Evolutionary conservation across 2,797 vertebrate species (phyloP), one percentile per base, ranked within the genome.

Genomic region (Acanthopagrus latus): DNA sequence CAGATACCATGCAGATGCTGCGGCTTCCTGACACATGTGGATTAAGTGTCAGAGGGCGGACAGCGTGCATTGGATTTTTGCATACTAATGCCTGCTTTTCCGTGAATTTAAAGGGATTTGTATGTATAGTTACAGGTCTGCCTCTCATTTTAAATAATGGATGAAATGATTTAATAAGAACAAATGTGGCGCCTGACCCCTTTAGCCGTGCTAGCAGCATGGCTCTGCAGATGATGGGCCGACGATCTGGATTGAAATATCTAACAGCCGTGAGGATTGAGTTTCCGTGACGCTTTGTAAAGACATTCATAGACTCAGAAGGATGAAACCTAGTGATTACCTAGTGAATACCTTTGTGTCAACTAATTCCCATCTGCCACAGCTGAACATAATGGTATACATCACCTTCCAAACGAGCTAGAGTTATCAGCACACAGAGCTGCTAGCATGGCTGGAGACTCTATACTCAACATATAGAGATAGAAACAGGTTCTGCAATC

Each of bases 11-110:
- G 84, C 64, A 38, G 14, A 13, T 13, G 23, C 46, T 18, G 43
- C 43, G 2, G 44, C 80, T 70, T 72, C 38, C 81, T 51, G 68
- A 81, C 71, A 65, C 18, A 55, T 66, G 65, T 51, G 85, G 85
- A 89, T 88, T 85, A 89, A 55, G 29, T 59, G 51, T 80, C 48
- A 52, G 52, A 73, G 56, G 52, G 50, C 25, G 43, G 62, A 64
- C 23, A 1, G 25, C 20, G 62, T 67, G 33, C 20, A 50, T 17
- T 23, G 62, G 59, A n/a, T 57, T 60, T 81, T 71, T 48, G 12
- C 23, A 23, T 67, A 47, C 68, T 46, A 43, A 11, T 56, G 23
- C 44, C 12, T n/a, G 74, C 29, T 60, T 81, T 68, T 57, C 51
- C 33, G 38, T 20, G 56, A 77, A 81, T 89, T 71, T 25, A 46